Base-by-base conservation (phyloP, 2,113 vertebrate genomes). In the Rhinichthys klamathensis region DNA sequence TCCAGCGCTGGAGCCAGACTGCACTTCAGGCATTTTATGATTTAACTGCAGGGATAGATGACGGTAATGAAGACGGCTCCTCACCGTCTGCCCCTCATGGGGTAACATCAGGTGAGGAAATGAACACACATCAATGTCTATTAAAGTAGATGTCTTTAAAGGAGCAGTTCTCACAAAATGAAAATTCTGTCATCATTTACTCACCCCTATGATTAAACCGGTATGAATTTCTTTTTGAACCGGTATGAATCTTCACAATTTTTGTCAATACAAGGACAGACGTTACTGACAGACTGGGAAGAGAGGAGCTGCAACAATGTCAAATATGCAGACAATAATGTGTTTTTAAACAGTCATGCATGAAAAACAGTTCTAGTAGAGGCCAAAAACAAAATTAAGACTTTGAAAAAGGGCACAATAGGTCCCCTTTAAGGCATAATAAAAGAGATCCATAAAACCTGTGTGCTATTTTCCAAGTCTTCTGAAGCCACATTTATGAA, bases 41-140 rank as follows among this genome's bases (percentile, higher is more conserved):
- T 90, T 87, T 86, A 89, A 84, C 83, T 74, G 75, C 61, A 32
- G 25, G 80, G 58, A 82, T 87, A 74, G 82, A 87, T 89, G 72
- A 63, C 61, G 80, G 60, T 74, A 89, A 89, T 87, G 87, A 90
- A 86, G 65, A 70, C 75, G 87, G 84, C 76, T 87, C 86, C 84
- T 85, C 41, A 2, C 38, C 8, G 69, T 88, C 89, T 89, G 56
- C 80, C 87, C 80, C 84, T 84, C 84, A 58, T 56, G 81, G 86
- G 80, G 80, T 84, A 76, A 87, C 83, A 72, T 86, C 85, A 89
- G 84, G 86, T 91, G 86, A 89, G 74, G 79, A 86, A 89, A 86
- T 51, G 81, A 85, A 81, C 32, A 82, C 80, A 76, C 72, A 74
- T 74, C 72, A 74, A 7, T 74, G 72, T 49, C 72, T 74, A 46